Base-by-base conservation (phyloP, 2,888 invertebrate species). In the Plusia festucae region DNA sequence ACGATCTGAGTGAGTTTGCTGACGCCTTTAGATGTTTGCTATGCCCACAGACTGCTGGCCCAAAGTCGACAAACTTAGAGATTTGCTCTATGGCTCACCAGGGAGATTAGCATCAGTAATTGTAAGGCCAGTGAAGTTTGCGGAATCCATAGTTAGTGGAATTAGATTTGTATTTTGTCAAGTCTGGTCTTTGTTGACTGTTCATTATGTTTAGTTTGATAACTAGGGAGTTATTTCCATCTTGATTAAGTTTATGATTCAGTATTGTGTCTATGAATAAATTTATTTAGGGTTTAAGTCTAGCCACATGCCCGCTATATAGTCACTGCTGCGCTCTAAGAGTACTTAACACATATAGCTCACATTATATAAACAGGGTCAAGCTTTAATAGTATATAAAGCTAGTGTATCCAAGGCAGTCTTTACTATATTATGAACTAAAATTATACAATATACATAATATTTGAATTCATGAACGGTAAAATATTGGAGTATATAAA, bases 51-150 rank as follows among this genome's bases (percentile, higher is more conserved):
- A 69, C 81, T 83, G 81, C 84, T 83, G 71, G 85, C 85, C 85
- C 83, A 83, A 91, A 90, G 88, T 89, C 86, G 82, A 85, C 83
- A 86, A 90, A 91, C 90, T 91, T 84, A 83, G 82, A 65, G 67
- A 73, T 81, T 81, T 81, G 69, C 76, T 73, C 84, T 83, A 71
- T 78, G 83, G 85, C 86, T 88, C 81, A 81, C 78, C 68, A 82
- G 74, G 76, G 78, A 88, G 89, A 91, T 92, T 90, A 90, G 88
- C 89, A 88, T 91, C 82, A 79, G 80, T 87, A 86, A 88, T 88
- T 87, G 87, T 85, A 82, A 84, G 89, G 88, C 87, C 87, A 86
- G 82, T 80, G 65, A 76, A 82, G 75, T 82, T 79, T 75, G 76
- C 67, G 67, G 71, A 72, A 77, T 76, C 73, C 60, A 78, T 80